Conservation (phyloP, 2,113 vertebrate species). For the Eudyptes chrysolophus region DNA sequence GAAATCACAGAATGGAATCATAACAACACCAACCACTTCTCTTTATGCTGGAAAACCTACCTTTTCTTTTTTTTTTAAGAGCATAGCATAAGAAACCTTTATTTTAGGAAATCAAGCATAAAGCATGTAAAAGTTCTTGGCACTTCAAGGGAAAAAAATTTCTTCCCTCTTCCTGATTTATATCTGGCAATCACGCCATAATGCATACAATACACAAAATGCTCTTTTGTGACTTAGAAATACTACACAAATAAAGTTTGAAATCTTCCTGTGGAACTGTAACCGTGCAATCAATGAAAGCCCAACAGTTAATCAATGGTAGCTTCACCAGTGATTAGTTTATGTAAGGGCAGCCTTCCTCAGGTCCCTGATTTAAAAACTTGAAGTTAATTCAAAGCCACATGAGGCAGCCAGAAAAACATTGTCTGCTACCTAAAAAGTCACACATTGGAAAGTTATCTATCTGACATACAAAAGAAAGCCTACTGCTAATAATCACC, state of each 20-base stretch:
- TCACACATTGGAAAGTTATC: neutral
- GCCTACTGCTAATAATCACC: neutral
- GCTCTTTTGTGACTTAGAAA: neutral
- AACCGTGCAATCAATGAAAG: constrained; percentile 48
- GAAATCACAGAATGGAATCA: neutral
- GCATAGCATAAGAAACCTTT: neutral
- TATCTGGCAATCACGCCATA: neutral
- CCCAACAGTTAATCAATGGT: constrained; percentile 50
- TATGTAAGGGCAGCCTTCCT: neutral
- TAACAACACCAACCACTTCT: neutral
- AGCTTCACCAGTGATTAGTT: constrained; percentile 48
- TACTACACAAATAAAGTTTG: constrained; percentile 37
- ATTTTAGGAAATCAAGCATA: neutral
- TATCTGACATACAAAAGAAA: neutral
- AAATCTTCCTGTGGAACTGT: constrained; percentile 1
- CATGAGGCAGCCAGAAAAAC: neutral
- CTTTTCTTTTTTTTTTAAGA: neutral
- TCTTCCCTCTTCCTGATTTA: neutral
- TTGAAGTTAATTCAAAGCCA: constrained; percentile 30
- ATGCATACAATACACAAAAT: neutral
- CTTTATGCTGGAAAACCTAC: neutral
- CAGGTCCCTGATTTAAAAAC: constrained; percentile 32
- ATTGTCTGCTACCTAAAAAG: neutral
- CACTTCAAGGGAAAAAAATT: neutral
- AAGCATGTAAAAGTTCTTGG: neutral